Conservation (phyloP, 2,113 vertebrate species). For the Neofelis nebulosa region DNA sequence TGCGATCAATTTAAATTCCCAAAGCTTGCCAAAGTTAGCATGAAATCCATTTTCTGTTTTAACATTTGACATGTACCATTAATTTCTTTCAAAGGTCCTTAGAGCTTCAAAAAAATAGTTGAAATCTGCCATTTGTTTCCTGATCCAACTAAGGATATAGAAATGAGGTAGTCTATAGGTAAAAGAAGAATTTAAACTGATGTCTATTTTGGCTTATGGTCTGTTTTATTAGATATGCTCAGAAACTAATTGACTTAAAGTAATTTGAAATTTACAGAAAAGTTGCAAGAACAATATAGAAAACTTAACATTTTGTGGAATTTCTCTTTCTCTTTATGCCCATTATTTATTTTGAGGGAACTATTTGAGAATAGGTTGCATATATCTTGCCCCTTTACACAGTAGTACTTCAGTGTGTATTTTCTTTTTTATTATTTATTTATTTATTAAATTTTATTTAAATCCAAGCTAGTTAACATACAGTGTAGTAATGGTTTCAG, state of each 20-base stretch:
- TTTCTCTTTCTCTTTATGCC: neutral
- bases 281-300: neutral
- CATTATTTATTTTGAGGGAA: neutral
- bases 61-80: neutral
- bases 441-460: too few species aligned
- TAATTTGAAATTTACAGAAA: neutral
- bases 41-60: slow-evolving; percentile 25
- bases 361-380: neutral
- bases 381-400: neutral
- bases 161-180: neutral
- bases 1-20: neutral
- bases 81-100: slow-evolving; percentile 2
- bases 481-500: too few species aligned
- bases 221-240: neutral
- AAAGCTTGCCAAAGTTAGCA: neutral
- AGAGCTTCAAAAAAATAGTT: slow-evolving; percentile 18
- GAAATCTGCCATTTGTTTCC: neutral
- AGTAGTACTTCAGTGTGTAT: neutral
- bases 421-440: neutral
- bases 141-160: neutral
- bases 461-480: too few species aligned
- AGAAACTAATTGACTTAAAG: slow-evolving; percentile 26
- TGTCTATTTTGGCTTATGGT: neutral
- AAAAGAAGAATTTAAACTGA: neutral
- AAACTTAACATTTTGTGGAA: neutral